A percentile compares a stretch with the other conserved stretches of the same genome.
These are phyloP conservation scores for Enteromius anoplus DNA, from an alignment of 2,797 vertebrate genomes.

Conservation along the genomic window DNA sequence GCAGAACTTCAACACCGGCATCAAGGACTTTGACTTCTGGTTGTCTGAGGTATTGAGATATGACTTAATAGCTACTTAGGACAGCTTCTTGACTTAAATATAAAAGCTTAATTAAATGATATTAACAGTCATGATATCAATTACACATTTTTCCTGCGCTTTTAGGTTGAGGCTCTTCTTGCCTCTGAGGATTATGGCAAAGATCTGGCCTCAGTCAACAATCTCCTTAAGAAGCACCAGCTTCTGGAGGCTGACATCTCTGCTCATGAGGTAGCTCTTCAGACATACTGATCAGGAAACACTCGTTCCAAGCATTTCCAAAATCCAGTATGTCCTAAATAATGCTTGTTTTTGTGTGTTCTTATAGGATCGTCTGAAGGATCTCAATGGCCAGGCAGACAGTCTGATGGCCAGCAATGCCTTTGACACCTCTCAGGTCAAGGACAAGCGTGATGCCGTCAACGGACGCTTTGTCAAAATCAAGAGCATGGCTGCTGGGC, in stretches of 20 bases:
- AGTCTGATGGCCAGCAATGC: constrained; percentile 96
- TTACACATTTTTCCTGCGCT: not conserved
- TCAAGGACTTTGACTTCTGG: constrained; percentile 99
- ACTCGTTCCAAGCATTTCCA: not conserved
- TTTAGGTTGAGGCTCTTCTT: constrained; percentile 93
- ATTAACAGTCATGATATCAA: not conserved
- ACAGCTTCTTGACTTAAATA: not conserved
- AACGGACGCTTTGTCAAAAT: constrained; percentile 92
- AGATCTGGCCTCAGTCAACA: constrained; percentile 97
- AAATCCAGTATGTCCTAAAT: not conserved
- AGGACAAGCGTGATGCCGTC: constrained; percentile 92
- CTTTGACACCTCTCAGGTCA: constrained; percentile 94
- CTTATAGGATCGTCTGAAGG: constrained; percentile 92
- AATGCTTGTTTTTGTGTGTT: constrained; percentile 11
- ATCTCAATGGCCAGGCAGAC: constrained; percentile 95
- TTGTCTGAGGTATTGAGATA: constrained; percentile 88
- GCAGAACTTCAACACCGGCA: constrained; percentile 99
- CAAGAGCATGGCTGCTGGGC: constrained; percentile 89
- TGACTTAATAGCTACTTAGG: not conserved
- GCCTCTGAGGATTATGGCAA: constrained; percentile 99
- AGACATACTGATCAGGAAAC: not conserved
- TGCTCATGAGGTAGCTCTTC: constrained; percentile 88
- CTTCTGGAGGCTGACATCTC: constrained; percentile 97
- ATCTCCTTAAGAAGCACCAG: constrained; percentile 97
- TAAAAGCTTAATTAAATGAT: not conserved